Evolutionary conservation across 2,113 vertebrate species (phyloP).

Genomic region (Pitta sordida): DNA sequence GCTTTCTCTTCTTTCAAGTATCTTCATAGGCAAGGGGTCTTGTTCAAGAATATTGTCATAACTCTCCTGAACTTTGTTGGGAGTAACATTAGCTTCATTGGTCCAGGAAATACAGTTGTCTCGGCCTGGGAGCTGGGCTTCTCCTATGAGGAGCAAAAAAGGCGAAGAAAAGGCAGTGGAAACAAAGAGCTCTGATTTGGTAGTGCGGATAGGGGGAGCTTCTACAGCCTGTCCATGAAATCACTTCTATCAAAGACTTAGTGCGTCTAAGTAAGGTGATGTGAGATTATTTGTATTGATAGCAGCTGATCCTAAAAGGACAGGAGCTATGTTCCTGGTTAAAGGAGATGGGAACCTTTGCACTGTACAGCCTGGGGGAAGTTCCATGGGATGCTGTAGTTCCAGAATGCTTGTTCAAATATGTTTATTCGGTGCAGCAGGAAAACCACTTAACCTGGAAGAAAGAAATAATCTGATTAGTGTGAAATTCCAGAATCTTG

Average conservation of each 20-base stretch:
- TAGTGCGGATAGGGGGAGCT: background rate
- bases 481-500: background rate
- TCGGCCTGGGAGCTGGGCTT: background rate
- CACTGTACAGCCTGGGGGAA: background rate
- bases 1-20: background rate
- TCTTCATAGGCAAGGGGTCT: background rate
- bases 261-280: background rate
- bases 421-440: background rate
- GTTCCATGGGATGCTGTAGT: background rate
- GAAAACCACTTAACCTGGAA: background rate
- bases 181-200: background rate
- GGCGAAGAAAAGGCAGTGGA: background rate
- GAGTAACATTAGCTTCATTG: background rate
- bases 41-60: background rate
- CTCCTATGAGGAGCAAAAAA: background rate
- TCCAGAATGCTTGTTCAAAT: background rate
- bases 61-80: background rate
- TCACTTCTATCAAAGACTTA: background rate
- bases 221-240: background rate
- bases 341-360: background rate
- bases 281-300: background rate
- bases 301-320: background rate
- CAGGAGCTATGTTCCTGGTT: background rate
- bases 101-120: background rate
- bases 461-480: background rate